Evolutionary conservation across 2,888 invertebrate species (phyloP), one percentile per base, ranked within the genome.

Genomic region (Morpho achilles): DNA sequence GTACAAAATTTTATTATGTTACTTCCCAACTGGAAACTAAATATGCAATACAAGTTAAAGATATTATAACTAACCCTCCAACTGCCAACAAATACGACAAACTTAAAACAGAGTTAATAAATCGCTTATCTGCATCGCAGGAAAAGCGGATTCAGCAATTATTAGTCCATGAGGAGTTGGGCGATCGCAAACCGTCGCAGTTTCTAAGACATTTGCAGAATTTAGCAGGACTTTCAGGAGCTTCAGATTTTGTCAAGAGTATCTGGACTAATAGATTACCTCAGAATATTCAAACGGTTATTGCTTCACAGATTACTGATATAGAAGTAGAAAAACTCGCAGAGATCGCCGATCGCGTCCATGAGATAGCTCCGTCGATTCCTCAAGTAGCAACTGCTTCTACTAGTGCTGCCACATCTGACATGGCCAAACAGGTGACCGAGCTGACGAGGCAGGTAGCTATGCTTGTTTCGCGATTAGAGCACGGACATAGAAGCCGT

Each of bases 111-210:
- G 60, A 62, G 44, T 10, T 62, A 0, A 58, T 59, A 6, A 55
- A 57, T 7, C 53, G 62, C 6, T 41, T 66, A 0, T 62, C 66
- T 0, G 56, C 62, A 8, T 67, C 70, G 0, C 61, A 61, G 1
- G 68, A 69, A 44, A 51, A 60, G 16, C 61, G 64, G 32, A 57
- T 68, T 0, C 56, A 61, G 40, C 69, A 69, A 43, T 58, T 72
- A 0, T 44, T 72, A 7, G 56, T 47, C 1, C 62, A 65, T 7
- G 67, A 69, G 40, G 68, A 69, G 50, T 41, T 70, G 0, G 69
- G 68, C 0, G 67, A 68, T 43, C 54, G 67, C 4, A 68, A 66
- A 32, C 67, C 67, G 0, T 60, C 16, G 16, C 69, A 62, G 22
- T 68, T 70, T 32, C 47, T 69, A 0, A 54, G 68, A 3, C 67